Evolutionary conservation across 2,797 vertebrate genomes (phyloP).

Genomic region (Oreochromis grahami): DNA sequence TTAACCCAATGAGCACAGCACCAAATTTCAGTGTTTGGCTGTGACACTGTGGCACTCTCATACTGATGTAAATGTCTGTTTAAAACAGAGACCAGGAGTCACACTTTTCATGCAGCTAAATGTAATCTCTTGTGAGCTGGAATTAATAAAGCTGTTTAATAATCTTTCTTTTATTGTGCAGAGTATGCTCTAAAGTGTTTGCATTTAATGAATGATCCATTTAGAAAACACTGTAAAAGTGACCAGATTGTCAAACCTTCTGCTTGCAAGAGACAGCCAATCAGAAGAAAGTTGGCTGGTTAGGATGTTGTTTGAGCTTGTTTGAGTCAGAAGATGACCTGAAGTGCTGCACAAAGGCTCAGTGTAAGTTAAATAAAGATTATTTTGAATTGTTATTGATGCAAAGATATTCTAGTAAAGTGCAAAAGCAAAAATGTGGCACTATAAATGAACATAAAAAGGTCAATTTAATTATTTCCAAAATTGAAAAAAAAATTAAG

Average conservation of each 20-base stretch:
- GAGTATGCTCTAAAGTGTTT: not conserved
- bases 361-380: not conserved
- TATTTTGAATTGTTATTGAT: not conserved
- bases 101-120: not conserved
- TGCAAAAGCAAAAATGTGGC: rapidly evolving
- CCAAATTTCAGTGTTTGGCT: not conserved
- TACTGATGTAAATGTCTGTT: not conserved
- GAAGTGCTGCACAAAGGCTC: not conserved
- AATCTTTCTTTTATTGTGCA: not conserved
- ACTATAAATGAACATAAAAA: not conserved
- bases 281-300: not conserved
- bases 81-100: not conserved
- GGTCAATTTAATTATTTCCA: not conserved
- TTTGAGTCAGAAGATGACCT: not conserved
- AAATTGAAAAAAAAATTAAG: not conserved
- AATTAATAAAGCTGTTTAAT: not conserved
- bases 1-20: rapidly evolving
- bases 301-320: not conserved
- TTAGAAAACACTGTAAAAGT: not conserved
- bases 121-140: not conserved
- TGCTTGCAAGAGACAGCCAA: not conserved
- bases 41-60: not conserved
- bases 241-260: not conserved
- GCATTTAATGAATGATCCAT: not conserved
- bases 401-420: not conserved